Conservation (phyloP, 1,140 invertebrate species). For the Microplitis demolitor region DNA sequence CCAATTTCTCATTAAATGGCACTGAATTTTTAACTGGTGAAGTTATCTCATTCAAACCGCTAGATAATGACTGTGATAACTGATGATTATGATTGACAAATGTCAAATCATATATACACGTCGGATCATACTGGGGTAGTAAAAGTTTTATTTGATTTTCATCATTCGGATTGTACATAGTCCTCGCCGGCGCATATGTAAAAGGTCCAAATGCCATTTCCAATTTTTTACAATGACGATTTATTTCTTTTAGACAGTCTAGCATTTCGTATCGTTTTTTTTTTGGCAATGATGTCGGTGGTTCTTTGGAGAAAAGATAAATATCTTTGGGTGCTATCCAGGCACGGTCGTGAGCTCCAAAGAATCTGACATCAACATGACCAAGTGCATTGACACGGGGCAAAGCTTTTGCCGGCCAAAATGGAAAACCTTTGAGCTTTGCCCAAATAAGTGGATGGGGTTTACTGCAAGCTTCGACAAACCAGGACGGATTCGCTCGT, state of each 20-base stretch:
- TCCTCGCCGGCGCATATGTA: constrained; percentile 75
- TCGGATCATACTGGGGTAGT: constrained; percentile 66
- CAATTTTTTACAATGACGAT: constrained; percentile 51
- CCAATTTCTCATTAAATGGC: background rate
- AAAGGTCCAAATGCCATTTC: constrained; percentile 72
- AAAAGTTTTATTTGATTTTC: constrained; percentile 71
- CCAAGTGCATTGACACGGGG: constrained; percentile 71
- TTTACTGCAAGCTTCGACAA: constrained; percentile 85
- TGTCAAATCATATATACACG: background rate
- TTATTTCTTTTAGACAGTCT: constrained; percentile 66
- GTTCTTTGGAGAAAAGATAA: constrained; percentile 77
- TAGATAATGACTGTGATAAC: background rate
- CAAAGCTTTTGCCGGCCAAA: constrained; percentile 94
- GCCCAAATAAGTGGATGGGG: constrained; percentile 92
- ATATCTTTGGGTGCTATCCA: constrained; percentile 87
- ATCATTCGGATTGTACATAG: constrained; percentile 73
- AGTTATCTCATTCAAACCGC: too few species aligned
- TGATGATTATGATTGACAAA: background rate
- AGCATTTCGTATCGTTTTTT: constrained; percentile 70
- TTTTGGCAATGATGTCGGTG: constrained; percentile 65
- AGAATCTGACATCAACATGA: constrained; percentile 88
- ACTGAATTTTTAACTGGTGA: background rate
- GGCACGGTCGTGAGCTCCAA: constrained; percentile 91
- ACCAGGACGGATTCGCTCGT: constrained; percentile 82
- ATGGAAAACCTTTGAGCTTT: constrained; percentile 92